phyloP scores from a whole-genome alignment of 2,113 vertebrate genomes.

The Suricata suricatta region DNA sequence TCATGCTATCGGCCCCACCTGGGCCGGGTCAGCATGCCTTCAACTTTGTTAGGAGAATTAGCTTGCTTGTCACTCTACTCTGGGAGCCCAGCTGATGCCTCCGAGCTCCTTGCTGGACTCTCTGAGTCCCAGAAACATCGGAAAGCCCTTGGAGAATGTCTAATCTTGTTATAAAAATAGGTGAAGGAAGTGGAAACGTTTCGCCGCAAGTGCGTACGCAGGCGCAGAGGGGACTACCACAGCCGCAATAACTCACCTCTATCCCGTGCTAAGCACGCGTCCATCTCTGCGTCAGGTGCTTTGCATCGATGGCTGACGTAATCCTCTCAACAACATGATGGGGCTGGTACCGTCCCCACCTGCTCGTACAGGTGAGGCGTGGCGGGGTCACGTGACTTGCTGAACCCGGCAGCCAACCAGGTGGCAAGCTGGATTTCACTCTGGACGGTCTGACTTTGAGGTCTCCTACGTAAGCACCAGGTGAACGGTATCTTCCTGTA shows the following conservation, averaged over 20 bases:
- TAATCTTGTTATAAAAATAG: neutral
- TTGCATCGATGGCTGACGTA: neutral
- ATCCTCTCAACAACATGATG: neutral
- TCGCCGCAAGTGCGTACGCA: neutral
- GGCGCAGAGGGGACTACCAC: neutral
- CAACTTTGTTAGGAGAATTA: neutral
- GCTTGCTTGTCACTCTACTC: neutral
- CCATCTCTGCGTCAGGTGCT: neutral
- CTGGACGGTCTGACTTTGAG: neutral
- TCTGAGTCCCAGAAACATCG: neutral
- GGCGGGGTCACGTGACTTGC: neutral
- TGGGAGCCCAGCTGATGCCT: neutral
- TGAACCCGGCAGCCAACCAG: neutral
- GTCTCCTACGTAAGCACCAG: neutral
- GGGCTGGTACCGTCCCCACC: neutral
- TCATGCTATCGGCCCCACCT: no score
- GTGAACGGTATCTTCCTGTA: neutral
- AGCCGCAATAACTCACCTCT: neutral
- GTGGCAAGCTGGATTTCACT: neutral
- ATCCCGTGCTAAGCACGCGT: accelerated
- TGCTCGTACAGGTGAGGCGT: neutral
- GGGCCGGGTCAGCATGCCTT: neutral
- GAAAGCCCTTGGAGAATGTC: neutral
- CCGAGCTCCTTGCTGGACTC: neutral
- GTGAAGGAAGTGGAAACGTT: neutral